A percentile compares a stretch with the other conserved stretches of the same genome.
Conservation (phyloP, 2,888 invertebrate species). For the Epinotia bilunana region DNA sequence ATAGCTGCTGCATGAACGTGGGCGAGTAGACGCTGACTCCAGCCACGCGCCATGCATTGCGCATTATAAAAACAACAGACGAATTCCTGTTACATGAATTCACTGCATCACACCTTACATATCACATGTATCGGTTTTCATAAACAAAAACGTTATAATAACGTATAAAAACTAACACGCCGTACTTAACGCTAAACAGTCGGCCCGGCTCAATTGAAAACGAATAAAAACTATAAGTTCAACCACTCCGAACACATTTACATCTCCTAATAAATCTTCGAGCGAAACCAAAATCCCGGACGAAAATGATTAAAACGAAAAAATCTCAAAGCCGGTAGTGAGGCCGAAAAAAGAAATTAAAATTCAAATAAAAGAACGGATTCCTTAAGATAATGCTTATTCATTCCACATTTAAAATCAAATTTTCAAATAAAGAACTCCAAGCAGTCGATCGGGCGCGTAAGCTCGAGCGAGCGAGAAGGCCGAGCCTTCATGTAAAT, state of each 20-base stretch:
- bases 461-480: constrained; percentile 65
- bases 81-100: constrained; percentile 66
- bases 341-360: constrained; percentile 79
- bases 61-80: constrained; percentile 69
- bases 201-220: constrained; percentile 39
- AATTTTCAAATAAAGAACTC: constrained; percentile 83
- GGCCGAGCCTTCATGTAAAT: constrained; percentile 62
- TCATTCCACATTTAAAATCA: constrained; percentile 85
- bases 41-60: constrained; percentile 57
- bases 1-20: constrained; percentile 48
- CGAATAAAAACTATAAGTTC: constrained; percentile 54
- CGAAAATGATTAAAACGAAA: constrained; percentile 70
- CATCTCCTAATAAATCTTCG: constrained; percentile 76
- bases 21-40: constrained; percentile 68
- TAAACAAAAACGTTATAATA: constrained; percentile 57
- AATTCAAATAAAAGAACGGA: constrained; percentile 82
- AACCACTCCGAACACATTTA: constrained; percentile 68
- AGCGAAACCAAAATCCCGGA: constrained; percentile 65
- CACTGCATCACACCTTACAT: constrained; percentile 49
- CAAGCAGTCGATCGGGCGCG: constrained; percentile 76
- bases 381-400: constrained; percentile 84
- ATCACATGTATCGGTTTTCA: constrained; percentile 59
- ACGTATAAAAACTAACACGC: constrained; percentile 21
- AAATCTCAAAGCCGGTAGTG: constrained; percentile 75
- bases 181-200: constrained; percentile 31